A percentile compares a stretch with the other conserved stretches of the same genome.
phyloP scores from a whole-genome alignment of 2,797 vertebrate genomes.

The Peromyscus nudipes region DNA sequence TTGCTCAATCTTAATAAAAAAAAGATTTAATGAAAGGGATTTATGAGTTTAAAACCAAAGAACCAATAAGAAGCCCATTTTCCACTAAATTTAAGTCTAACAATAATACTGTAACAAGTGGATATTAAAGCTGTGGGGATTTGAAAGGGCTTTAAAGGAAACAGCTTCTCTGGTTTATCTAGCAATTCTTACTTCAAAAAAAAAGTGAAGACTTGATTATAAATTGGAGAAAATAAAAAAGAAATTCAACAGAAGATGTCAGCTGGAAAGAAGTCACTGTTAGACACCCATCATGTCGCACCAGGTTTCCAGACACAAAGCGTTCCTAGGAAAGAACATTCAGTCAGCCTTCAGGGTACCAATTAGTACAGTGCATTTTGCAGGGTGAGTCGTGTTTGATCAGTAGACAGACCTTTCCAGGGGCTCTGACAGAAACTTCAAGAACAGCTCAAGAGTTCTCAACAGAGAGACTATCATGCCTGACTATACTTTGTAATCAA shows the following conservation, averaged over 20 bases:
- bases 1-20: conserved; percentile 81
- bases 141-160: conserved; percentile 81
- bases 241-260: conserved; percentile 47
- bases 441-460: background rate
- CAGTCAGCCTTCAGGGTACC: background rate
- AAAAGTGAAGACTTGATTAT: conserved; percentile 67
- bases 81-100: conserved; percentile 82
- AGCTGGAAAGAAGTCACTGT: background rate
- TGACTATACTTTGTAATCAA: background rate
- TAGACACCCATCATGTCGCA: background rate
- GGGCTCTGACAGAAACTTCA: background rate
- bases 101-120: conserved; percentile 77
- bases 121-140: conserved; percentile 78
- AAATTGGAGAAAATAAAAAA: conserved; percentile 67
- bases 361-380: background rate
- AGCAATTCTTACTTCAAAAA: conserved; percentile 63
- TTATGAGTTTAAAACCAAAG: conserved; percentile 84
- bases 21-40: conserved; percentile 82
- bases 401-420: background rate
- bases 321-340: background rate
- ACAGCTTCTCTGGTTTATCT: conserved; percentile 73
- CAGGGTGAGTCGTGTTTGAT: background rate
- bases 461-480: no score
- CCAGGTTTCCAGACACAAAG: background rate
- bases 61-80: conserved; percentile 80